phyloP scores from a whole-genome alignment of 1,140 invertebrate species.

The Anadara kagoshimensis region DNA sequence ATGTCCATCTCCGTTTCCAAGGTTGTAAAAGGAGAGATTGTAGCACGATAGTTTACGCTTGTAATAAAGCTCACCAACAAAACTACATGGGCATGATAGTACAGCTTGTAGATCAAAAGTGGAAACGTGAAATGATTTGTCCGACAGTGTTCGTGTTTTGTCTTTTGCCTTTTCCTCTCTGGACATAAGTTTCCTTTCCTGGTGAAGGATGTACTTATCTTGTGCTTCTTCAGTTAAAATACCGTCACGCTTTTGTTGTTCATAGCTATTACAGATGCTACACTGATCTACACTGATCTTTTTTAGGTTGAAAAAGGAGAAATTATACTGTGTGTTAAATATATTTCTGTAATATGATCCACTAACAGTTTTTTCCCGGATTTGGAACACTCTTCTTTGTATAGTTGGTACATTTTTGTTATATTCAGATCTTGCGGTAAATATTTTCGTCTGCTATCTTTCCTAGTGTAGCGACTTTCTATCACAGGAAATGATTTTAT shows the following conservation, averaged over 20 bases:
- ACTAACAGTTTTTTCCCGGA: neutral
- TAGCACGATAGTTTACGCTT: conserved; percentile 3
- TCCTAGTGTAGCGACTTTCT: conserved; percentile 21
- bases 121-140: neutral
- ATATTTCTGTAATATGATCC: neutral
- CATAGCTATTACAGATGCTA: neutral
- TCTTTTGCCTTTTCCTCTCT: neutral
- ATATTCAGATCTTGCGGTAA: conserved; percentile 5
- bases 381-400: conserved; percentile 5
- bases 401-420: conserved; percentile 27
- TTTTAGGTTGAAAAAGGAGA: conserved; percentile 8
- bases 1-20: neutral
- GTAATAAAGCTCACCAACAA: conserved; percentile 7
- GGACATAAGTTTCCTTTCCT: neutral
- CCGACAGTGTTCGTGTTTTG: neutral
- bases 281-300: conserved; percentile 10
- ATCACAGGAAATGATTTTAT: conserved; percentile 22
- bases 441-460: conserved; percentile 21
- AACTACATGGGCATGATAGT: neutral
- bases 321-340: neutral
- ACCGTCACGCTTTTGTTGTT: neutral
- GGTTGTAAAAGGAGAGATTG: neutral
- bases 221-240: neutral
- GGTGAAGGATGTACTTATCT: neutral
- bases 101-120: conserved; percentile 20